phyloP scores from a whole-genome alignment of 2,113 vertebrate species.

The Acrocephalus kingi region DNA sequence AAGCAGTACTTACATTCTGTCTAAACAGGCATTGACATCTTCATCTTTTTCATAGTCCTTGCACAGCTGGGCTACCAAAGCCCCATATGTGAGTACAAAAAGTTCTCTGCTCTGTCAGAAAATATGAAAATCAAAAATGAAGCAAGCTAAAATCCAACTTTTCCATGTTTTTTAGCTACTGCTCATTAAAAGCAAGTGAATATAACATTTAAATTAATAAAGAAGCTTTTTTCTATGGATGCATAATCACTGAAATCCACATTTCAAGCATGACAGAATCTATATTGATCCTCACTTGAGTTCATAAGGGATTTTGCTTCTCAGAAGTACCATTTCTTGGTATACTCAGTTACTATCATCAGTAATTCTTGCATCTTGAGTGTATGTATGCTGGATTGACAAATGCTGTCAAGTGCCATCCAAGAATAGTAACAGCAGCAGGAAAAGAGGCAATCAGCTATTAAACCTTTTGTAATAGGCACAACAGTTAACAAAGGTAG shows the following conservation, averaged over 20 bases:
- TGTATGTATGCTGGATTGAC: background rate
- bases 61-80: conserved; percentile 81
- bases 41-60: conserved; percentile 83
- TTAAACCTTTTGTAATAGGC: background rate
- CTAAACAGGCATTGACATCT: conserved; percentile 80
- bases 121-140: background rate
- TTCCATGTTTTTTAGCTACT: background rate
- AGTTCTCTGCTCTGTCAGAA: conserved; percentile 80
- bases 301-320: background rate
- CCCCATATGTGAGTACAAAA: conserved; percentile 81
- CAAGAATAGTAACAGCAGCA: background rate
- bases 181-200: background rate
- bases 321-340: background rate
- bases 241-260: background rate
- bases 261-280: background rate
- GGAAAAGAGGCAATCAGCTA: background rate
- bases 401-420: background rate
- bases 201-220: background rate
- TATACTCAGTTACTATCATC: background rate
- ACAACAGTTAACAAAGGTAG: background rate
- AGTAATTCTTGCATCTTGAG: background rate
- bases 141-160: background rate
- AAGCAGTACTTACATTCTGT: conserved; percentile 79
- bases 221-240: background rate
- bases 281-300: background rate